These are phyloP conservation scores for Neopipo cinnamomea DNA, from an alignment of 2,113 vertebrate species.

Conservation along the genomic window DNA sequence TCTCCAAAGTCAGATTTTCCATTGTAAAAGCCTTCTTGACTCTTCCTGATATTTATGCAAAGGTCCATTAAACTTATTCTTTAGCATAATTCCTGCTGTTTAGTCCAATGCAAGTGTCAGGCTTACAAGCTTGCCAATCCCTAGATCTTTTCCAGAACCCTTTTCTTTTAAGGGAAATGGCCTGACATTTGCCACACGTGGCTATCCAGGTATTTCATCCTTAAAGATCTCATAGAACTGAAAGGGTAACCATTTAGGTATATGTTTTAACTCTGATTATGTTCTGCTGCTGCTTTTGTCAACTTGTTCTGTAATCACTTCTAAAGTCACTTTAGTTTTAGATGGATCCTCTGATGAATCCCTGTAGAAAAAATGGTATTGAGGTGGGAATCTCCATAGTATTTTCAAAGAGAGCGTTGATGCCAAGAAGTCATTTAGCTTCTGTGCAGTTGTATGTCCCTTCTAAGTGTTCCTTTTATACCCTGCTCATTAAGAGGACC, in stretches of 20 bases:
- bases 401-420: not conserved
- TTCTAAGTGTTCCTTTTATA: conserved; percentile 3
- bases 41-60: not conserved
- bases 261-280: not conserved
- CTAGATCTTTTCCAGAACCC: not conserved
- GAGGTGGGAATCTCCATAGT: not conserved
- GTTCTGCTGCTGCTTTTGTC: not conserved
- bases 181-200: not conserved
- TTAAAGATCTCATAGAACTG: not conserved
- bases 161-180: not conserved
- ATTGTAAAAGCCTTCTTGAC: not conserved
- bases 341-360: not conserved
- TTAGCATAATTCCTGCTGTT: not conserved
- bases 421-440: conserved; percentile 16
- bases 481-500: conserved; percentile 17
- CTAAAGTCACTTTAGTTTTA: not conserved
- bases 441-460: not conserved
- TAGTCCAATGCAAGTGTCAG: not conserved
- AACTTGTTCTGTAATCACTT: not conserved
- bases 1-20: not conserved
- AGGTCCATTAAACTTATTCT: not conserved
- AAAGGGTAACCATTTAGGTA: not conserved
- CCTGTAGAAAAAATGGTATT: not conserved
- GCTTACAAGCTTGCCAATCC: not conserved
- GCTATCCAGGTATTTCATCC: not conserved